Evolutionary conservation across 2,888 invertebrate genomes (phyloP).

Genomic region (Trissonchulus sp.): DNA sequence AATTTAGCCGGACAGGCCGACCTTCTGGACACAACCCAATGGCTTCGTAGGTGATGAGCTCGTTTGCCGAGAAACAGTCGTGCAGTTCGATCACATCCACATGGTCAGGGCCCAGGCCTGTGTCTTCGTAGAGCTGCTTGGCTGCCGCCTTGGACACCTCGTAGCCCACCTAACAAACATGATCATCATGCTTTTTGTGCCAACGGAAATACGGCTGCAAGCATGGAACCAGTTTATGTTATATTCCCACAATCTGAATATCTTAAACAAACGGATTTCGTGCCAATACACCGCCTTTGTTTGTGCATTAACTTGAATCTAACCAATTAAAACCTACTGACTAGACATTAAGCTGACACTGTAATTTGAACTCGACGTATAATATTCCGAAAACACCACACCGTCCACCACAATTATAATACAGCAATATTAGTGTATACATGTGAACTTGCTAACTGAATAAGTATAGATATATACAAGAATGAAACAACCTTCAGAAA

Average conservation of each 20-base stretch:
- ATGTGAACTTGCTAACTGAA: no score
- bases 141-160: constrained; percentile 81
- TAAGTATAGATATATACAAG: no score
- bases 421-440: no score
- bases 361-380: no score
- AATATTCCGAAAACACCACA: no score
- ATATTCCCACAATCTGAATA: no score
- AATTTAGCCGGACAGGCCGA: no score
- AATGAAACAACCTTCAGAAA: no score
- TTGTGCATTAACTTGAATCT: no score
- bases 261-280: constrained; percentile 6
- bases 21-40: constrained; percentile 70
- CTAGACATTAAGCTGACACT: not conserved
- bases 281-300: no score
- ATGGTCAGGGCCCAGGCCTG: constrained; percentile 58
- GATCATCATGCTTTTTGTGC: constrained; percentile 35
- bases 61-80: constrained; percentile 96
- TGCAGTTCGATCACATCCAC: constrained; percentile 84
- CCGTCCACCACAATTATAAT: no score
- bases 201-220: constrained; percentile 20
- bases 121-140: constrained; percentile 63
- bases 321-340: not conserved
- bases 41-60: constrained; percentile 93
- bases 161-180: constrained; percentile 68
- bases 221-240: constrained; percentile 19